Base-by-base conservation (phyloP, 1,140 invertebrate genomes). In the Uloborus diversus region DNA sequence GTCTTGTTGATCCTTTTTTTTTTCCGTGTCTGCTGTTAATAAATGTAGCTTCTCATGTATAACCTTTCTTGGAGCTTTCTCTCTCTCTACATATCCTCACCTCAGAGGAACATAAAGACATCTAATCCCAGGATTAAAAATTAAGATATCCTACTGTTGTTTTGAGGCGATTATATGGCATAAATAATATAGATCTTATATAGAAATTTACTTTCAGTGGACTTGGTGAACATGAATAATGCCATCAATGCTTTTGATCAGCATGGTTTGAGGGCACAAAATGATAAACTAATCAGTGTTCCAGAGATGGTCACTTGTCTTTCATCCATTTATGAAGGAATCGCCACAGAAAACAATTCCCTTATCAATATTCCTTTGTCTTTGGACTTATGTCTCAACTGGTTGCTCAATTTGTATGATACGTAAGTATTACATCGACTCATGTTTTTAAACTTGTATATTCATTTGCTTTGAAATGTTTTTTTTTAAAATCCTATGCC, bases 341-440 rank as follows among this genome's bases (percentile, higher is more conserved):
- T 94, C 57, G 90, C 92, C 20, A 92, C 69, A 51, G 69, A 56
- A 42, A 68, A 82, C 56, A 83, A 80, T 59, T 73, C 73, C 13
- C 82, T 85, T 25, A 85, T 89, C 61, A 88, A 90, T 86, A 91
- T 97, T 70, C 94, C 96, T 25, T 90, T 99, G 0, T 95, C 94
- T 88, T 92, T 98, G 81, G 98, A 99, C 88, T 88, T 99, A 82
- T 94, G 95, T 70, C 91, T 99, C 83, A 99, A 99, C 88, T 99
- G 98, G 96, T 89, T 99, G 83, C 91, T 99, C 47, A 99, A 99
- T 89, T 95, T 99, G 56, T 99, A 97, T 87, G 97, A 99, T 90
- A 95, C 90, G 92, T 93, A 88, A 87, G 87, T 87, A 47, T 49
- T 42, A 42, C 7, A 42, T n/a, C n/a, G n/a, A n/a, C 4, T 2